A percentile compares a stretch with the other conserved stretches of the same genome.
Evolutionary conservation across 2,113 vertebrate genomes (phyloP).

Genomic region (Sphaerodactylus townsendi): DNA sequence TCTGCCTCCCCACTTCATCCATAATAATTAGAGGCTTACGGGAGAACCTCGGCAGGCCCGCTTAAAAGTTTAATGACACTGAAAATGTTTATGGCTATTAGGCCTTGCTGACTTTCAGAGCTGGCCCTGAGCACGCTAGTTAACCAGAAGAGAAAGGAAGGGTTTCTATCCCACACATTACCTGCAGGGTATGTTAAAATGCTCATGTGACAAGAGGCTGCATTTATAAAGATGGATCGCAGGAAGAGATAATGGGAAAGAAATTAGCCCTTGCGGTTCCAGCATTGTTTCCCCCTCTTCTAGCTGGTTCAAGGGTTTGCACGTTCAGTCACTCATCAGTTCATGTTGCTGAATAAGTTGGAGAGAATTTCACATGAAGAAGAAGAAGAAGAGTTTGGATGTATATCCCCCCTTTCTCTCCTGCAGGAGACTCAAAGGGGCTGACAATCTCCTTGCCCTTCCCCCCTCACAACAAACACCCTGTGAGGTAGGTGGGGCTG

Average conservation of each 20-base stretch:
- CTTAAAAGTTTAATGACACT: constrained; percentile 73
- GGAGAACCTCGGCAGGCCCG: constrained; percentile 38
- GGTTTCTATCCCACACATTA: constrained; percentile 31
- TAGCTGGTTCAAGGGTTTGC: neutral
- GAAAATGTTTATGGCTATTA: constrained; percentile 37
- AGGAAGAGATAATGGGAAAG: constrained; percentile 7
- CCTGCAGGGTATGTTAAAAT: constrained; percentile 23
- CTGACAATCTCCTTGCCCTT: too few relatives aligned
- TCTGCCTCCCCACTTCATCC: constrained; percentile 35
- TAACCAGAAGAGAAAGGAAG: constrained; percentile 47
- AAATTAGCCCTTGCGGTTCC: neutral
- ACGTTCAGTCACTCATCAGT: neutral
- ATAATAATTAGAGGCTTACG: constrained; percentile 55
- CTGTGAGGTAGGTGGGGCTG: too few relatives aligned
- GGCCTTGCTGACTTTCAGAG: constrained; percentile 35
- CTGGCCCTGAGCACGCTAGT: constrained; percentile 28
- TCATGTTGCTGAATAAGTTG: neutral
- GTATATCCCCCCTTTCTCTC: too few relatives aligned
- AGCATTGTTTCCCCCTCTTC: neutral
- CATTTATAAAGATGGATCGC: neutral
- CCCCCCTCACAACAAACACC: too few relatives aligned
- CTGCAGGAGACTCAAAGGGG: too few relatives aligned
- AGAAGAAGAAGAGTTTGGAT: too few relatives aligned
- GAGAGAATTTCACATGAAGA: neutral
- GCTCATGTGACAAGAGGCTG: neutral